Evolutionary conservation across 2,113 vertebrate genomes (phyloP).

Genomic region (Chelonoidis abingdonii): DNA sequence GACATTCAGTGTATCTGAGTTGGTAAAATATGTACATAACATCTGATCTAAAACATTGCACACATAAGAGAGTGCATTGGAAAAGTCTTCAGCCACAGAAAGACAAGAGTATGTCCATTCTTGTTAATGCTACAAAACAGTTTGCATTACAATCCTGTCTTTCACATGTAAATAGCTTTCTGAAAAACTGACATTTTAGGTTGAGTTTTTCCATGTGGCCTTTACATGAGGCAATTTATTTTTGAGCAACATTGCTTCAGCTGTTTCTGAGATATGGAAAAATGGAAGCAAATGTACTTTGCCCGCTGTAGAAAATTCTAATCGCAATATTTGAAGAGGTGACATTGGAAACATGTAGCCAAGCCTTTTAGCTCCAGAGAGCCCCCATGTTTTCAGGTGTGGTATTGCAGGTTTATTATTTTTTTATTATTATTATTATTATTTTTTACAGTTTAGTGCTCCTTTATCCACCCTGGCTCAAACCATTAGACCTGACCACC

Average conservation of each 20-base stretch:
- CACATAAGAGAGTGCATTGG: not conserved
- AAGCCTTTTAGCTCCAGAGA: not conserved
- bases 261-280: not conserved
- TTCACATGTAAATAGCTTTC: not conserved
- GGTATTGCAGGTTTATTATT: too few relatives aligned
- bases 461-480: not conserved
- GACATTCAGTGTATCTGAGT: not conserved
- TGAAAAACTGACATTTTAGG: not conserved
- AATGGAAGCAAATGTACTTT: not conserved
- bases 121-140: not conserved
- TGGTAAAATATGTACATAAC: not conserved
- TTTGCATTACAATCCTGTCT: not conserved
- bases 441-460: not conserved
- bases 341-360: not conserved
- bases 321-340: not conserved
- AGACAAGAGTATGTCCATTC: not conserved
- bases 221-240: not conserved
- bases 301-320: not conserved
- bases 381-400: too few relatives aligned
- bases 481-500: too few relatives aligned
- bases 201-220: not conserved
- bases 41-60: not conserved
- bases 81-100: not conserved
- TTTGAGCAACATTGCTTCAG: not conserved
- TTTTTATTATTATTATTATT: too few relatives aligned